Percentiles rank a stretch among this genome's conserved stretches.
These are phyloP conservation scores for Rhinogobio ventralis DNA, from an alignment of 2,797 vertebrate genomes.

Conservation along the genomic window DNA sequence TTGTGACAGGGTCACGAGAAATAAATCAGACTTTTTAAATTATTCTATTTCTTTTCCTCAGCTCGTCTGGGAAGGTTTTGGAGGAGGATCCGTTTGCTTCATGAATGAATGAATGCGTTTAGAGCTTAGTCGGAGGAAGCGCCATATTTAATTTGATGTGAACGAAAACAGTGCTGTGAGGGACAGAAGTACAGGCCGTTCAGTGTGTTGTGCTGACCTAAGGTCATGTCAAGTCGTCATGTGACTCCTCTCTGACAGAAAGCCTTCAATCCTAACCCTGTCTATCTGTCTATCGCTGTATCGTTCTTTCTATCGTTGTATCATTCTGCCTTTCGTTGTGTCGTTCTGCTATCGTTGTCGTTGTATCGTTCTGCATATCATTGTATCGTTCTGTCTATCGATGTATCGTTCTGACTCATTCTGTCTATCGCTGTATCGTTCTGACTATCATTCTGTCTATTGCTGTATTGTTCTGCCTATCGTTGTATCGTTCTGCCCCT, in stretches of 20 bases:
- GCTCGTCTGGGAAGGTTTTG: conserved; percentile 38
- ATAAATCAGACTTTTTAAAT: conserved; percentile 68
- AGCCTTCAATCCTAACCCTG: neutral
- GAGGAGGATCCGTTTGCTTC: neutral
- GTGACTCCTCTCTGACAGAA: neutral
- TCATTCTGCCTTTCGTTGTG: neutral
- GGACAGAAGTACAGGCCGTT: conserved; percentile 2
- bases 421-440: neutral
- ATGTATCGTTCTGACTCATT: neutral
- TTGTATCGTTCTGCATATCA: no score
- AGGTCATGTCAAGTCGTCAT: neutral
- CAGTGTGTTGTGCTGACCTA: neutral
- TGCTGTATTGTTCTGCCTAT: accelerated
- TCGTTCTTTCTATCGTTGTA: neutral
- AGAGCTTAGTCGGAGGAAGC: neutral
- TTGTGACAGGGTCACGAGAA: conserved; percentile 67
- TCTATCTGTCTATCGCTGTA: neutral
- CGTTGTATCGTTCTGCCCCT: neutral
- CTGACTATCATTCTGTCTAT: accelerated
- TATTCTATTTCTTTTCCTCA: conserved; percentile 52
- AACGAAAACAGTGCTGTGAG: neutral
- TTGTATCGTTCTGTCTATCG: neutral
- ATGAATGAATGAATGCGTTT: conserved; percentile 15
- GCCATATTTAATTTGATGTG: conserved; percentile 10
- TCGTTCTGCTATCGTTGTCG: neutral